Percentiles rank a stretch among this genome's conserved stretches.
These are phyloP conservation scores for Drosophila kanekoi DNA, from an alignment of 2,888 invertebrate species.

Conservation along the genomic window DNA sequence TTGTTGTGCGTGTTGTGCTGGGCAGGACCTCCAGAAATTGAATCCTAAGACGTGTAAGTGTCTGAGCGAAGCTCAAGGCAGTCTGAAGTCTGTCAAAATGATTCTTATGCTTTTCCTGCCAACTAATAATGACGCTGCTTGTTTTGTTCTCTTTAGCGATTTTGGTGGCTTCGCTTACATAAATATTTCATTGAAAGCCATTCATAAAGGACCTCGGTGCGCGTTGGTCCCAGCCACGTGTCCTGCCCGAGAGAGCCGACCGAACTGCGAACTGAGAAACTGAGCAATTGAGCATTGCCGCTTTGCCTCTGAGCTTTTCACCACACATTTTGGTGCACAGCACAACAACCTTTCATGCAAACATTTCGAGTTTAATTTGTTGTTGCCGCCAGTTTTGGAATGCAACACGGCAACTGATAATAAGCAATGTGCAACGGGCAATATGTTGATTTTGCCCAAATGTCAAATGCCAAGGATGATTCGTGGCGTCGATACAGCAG, in stretches of 20 bases:
- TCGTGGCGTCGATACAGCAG: background rate
- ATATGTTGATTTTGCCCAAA: slow-evolving; percentile 46
- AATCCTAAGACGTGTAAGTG: slow-evolving; percentile 36
- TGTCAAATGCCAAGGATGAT: slow-evolving; percentile 76
- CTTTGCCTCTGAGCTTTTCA: slow-evolving; percentile 65
- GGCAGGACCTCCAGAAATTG: slow-evolving; percentile 8
- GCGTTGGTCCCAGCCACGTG: slow-evolving; percentile 54
- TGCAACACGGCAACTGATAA: slow-evolving; percentile 36
- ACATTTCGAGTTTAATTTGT: slow-evolving; percentile 37
- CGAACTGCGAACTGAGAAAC: slow-evolving; percentile 14
- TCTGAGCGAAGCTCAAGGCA: slow-evolving; percentile 1
- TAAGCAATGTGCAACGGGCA: background rate
- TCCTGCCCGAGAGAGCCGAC: slow-evolving; percentile 31
- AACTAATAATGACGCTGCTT: slow-evolving; percentile 32
- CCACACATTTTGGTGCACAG: slow-evolving; percentile 41
- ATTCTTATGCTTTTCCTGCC: slow-evolving; percentile 6
- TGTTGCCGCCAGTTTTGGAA: slow-evolving; percentile 25
- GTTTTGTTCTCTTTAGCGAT: slow-evolving; percentile 39
- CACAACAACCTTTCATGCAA: slow-evolving; percentile 35
- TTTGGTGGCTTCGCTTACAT: slow-evolving; percentile 64
- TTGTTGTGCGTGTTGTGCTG: background rate
- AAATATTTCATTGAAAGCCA: slow-evolving; percentile 75
- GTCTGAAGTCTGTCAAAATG: background rate
- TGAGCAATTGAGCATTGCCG: slow-evolving; percentile 17
- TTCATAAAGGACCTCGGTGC: slow-evolving; percentile 64